phyloP scores from a whole-genome alignment of 2,888 invertebrate genomes.

The Antheraea yamamai region DNA sequence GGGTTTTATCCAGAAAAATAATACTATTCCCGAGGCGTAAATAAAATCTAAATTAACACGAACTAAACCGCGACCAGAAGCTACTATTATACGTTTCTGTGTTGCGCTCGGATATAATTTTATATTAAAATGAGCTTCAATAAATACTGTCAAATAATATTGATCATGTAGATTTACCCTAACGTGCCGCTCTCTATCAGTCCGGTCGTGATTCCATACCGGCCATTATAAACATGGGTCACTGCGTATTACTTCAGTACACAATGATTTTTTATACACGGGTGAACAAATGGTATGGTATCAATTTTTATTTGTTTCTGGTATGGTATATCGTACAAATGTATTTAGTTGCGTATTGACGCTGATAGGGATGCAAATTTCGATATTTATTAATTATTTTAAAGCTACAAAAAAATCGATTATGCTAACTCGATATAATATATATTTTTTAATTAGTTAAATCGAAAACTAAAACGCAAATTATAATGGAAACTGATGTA shows the following conservation, averaged over 20 bases:
- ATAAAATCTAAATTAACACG: no score
- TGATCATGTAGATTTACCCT: not conserved
- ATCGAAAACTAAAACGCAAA: no score
- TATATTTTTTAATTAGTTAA: no score
- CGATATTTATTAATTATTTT: no score
- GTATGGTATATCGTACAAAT: slow-evolving; percentile 31
- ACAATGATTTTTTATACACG: slow-evolving; percentile 41
- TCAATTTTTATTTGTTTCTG: no score
- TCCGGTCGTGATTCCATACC: slow-evolving; percentile 48
- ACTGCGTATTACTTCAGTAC: slow-evolving; percentile 35
- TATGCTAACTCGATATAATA: no score
- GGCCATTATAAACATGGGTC: slow-evolving; percentile 32
- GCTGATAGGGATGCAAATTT: no score
- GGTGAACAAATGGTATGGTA: slow-evolving; percentile 38
- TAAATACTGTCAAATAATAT: not conserved
- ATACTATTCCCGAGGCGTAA: no score
- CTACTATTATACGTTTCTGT: not conserved
- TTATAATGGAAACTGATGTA: no score
- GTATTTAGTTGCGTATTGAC: slow-evolving; percentile 38
- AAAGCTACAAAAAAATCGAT: no score
- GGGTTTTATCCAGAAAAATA: no score
- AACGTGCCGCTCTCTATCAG: not conserved
- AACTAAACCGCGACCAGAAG: no score
- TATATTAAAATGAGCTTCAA: not conserved
- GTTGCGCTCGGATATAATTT: not conserved